Evolutionary conservation across 2,113 vertebrate genomes (phyloP).

Genomic region (Pantherophis guttatus): DNA sequence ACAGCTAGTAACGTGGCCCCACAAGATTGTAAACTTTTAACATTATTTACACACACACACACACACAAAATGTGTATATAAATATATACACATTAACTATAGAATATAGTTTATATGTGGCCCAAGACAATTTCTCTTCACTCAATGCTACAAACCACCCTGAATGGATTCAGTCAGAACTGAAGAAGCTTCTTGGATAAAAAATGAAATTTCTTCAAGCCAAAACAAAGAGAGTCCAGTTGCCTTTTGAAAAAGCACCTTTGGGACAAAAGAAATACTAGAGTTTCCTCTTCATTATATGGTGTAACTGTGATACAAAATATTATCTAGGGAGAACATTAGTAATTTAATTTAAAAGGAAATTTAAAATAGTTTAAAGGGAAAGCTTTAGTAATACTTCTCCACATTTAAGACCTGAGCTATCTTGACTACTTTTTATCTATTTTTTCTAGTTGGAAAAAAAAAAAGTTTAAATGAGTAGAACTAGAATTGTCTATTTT

Average conservation of each 20-base stretch:
- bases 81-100: too few relatives aligned
- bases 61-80: too few relatives aligned
- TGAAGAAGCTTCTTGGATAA: too few relatives aligned
- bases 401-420: neutral
- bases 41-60: too few relatives aligned
- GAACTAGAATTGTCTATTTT: slow-evolving; percentile 54
- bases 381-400: neutral
- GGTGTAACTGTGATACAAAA: neutral
- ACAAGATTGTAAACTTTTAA: too few relatives aligned
- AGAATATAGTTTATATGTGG: too few relatives aligned
- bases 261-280: neutral
- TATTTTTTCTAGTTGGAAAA: neutral
- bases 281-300: neutral
- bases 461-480: slow-evolving; percentile 15
- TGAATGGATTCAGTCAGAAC: too few relatives aligned
- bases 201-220: too few relatives aligned
- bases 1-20: too few relatives aligned
- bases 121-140: too few relatives aligned
- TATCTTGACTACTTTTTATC: neutral
- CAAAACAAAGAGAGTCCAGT: too few relatives aligned
- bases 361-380: neutral
- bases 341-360: neutral
- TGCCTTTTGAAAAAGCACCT: neutral
- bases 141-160: too few relatives aligned
- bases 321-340: neutral